phyloP scores from a whole-genome alignment of 2,113 vertebrate species.

The Sus scrofa region T2T-Sscrofa CM000826.6:136826501-136827000 shows the following conservation, averaged over 20 bases:
- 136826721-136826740: background rate
- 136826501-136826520: background rate
- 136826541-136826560: background rate
- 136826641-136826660: background rate
- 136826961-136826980: background rate
- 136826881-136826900: background rate
- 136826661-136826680: background rate
- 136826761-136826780: background rate
- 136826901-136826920: background rate
- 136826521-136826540: background rate
- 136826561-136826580: background rate
- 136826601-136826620: background rate
- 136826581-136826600: background rate
- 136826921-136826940: background rate
- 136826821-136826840: background rate
- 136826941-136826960: background rate
- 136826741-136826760: background rate
- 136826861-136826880: background rate
- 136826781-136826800: background rate
- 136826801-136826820: too few species aligned
- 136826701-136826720: background rate
- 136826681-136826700: background rate
- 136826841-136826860: background rate
- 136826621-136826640: background rate
- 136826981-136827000: background rate